These are phyloP conservation scores for Liposcelis brunnea DNA, from an alignment of 2,888 invertebrate species.

Conservation along the genomic window DNA sequence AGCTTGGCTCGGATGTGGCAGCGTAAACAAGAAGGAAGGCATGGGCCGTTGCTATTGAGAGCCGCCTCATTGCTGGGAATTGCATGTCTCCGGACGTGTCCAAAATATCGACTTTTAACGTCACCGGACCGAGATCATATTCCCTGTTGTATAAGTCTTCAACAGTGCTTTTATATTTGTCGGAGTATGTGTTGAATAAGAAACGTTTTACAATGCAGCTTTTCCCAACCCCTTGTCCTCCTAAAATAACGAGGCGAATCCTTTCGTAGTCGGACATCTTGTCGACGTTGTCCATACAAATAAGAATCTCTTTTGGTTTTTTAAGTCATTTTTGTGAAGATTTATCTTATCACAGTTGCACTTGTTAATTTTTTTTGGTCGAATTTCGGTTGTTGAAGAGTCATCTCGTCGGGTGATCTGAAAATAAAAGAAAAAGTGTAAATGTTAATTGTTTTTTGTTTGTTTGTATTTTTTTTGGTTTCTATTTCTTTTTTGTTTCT, in stretches of 20 bases:
- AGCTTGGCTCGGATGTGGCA: slow-evolving; percentile 53
- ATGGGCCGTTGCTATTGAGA: slow-evolving; percentile 74
- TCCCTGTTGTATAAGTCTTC: slow-evolving; percentile 77
- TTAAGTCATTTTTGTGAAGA: too few relatives aligned
- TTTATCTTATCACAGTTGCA: too few relatives aligned
- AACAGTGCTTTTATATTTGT: slow-evolving; percentile 69
- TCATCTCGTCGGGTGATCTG: too few relatives aligned
- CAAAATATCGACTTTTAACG: slow-evolving; percentile 60
- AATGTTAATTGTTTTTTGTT: too few relatives aligned
- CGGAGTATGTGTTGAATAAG: slow-evolving; percentile 59
- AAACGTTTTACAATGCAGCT: slow-evolving; percentile 68
- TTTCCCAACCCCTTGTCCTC: slow-evolving; percentile 70
- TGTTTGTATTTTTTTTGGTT: too few relatives aligned
- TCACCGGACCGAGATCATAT: slow-evolving; percentile 56
- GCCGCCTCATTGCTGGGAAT: slow-evolving; percentile 77
- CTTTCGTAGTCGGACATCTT: slow-evolving; percentile 55
- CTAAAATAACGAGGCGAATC: slow-evolving; percentile 66
- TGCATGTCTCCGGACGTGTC: slow-evolving; percentile 75
- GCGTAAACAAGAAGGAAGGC: slow-evolving; percentile 78
- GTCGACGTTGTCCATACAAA: not conserved
- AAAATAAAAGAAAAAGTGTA: too few relatives aligned
- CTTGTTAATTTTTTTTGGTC: too few relatives aligned
- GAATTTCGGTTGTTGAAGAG: too few relatives aligned
- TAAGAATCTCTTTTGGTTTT: too few relatives aligned
- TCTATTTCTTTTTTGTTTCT: too few relatives aligned